Conservation (phyloP, 2,797 vertebrate genomes). For the Sebastes hubbsi region DNA sequence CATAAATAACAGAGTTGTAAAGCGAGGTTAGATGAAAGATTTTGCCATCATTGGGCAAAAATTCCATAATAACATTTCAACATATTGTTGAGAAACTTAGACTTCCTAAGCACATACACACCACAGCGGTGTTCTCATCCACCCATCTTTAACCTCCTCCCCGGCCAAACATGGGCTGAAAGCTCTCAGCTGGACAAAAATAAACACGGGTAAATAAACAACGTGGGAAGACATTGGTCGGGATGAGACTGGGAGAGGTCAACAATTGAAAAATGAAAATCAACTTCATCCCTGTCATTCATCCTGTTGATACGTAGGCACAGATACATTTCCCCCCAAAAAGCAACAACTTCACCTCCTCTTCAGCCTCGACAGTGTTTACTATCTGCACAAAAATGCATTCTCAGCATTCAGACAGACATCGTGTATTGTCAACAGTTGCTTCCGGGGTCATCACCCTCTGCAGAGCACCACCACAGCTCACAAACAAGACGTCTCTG, state of each 20-base stretch:
- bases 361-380: conserved; percentile 24
- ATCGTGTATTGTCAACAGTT: not conserved
- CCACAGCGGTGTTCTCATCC: conserved; percentile 14
- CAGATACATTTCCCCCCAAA: not conserved
- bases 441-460: not conserved
- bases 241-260: conserved; percentile 44
- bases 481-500: conserved; percentile 29
- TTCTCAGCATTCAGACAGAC: not conserved
- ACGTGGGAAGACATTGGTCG: conserved; percentile 24
- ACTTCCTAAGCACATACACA: not conserved
- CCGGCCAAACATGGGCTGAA: conserved; percentile 24
- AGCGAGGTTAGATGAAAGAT: not conserved
- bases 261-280: conserved; percentile 30
- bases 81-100: not conserved
- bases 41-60: not conserved
- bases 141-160: conserved; percentile 19
- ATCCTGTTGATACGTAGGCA: conserved; percentile 34
- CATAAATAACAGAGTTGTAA: no score
- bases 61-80: not conserved
- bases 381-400: conserved; percentile 5
- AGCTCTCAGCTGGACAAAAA: conserved; percentile 50
- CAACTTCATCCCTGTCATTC: conserved; percentile 8
- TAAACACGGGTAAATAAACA: conserved; percentile 69
- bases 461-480: not conserved
- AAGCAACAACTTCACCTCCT: conserved; percentile 7